These are phyloP conservation scores for Drosophila buzzatii DNA, from an alignment of 2,888 invertebrate species.

Conservation along the genomic window DNA sequence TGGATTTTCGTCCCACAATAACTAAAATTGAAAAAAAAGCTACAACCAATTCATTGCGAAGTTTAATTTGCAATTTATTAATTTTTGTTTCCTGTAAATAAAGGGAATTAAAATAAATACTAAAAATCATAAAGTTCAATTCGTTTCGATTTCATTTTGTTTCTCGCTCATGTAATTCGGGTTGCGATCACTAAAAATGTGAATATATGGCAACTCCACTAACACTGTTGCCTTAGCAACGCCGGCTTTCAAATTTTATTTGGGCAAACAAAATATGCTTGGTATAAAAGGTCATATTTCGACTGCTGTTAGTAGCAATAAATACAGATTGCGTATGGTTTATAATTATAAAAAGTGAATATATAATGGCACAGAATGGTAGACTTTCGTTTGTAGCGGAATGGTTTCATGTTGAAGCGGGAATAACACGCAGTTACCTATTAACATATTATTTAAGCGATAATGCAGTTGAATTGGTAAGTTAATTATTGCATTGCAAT, in stretches of 20 bases:
- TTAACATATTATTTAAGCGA: constrained; percentile 92
- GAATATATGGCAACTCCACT: constrained; percentile 25
- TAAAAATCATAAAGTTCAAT: constrained; percentile 25
- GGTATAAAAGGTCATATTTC: constrained; percentile 31
- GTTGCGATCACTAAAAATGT: background rate
- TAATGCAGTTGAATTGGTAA: constrained; percentile 92
- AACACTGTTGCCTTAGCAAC: constrained; percentile 53
- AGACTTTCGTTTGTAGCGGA: constrained; percentile 89
- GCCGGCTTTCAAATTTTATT: constrained; percentile 45
- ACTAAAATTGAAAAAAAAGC: constrained; percentile 60
- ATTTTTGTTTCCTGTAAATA: constrained; percentile 80
- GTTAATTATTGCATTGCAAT: constrained; percentile 55
- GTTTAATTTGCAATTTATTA: constrained; percentile 67
- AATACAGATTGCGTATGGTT: constrained; percentile 18
- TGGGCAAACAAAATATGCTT: constrained; percentile 42
- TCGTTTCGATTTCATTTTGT: background rate
- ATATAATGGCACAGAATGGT: constrained; percentile 37
- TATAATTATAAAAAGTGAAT: constrained; percentile 6
- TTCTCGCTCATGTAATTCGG: too few relatives aligned
- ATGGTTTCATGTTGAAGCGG: constrained; percentile 94
- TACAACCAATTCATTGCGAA: constrained; percentile 77
- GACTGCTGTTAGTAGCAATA: constrained; percentile 7
- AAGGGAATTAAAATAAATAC: constrained; percentile 76
- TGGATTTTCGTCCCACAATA: constrained; percentile 54
- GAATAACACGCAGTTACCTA: constrained; percentile 90